Base-by-base conservation (phyloP, 2,888 invertebrate species). In the Lutraria lutraria region DNA sequence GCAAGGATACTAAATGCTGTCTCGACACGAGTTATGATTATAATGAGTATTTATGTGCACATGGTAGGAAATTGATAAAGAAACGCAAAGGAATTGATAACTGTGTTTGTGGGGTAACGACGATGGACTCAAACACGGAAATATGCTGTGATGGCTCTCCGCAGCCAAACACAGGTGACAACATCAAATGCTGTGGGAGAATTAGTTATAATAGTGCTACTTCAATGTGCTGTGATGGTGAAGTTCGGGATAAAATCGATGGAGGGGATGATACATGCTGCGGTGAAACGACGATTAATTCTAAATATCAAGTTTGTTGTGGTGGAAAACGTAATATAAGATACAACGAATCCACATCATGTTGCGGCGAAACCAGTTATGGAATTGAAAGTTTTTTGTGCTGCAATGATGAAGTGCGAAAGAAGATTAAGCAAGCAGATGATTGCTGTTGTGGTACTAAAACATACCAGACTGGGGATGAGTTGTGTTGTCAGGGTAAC, bases 361-460 rank as follows among this genome's bases (percentile, higher is more conserved):
- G 90, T 68, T 90, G 90, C 80, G 90, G 81, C 15, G 76, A 86
- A 15, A 79, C 79, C 12, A 90, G 90, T 53, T 86, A 79, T 25
- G 68, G 83, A 15, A 81, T 86, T n/a, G 54, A 53, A 4, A 84
- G 63, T 16, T 25, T 79, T n/a, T n/a, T 92, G 13, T 92, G 92
- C 82, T 92, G 92, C 81, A 72, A 83, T 54, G 87, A 88, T 68
- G 63, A 53, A 25, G 79, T 89, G 6, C 54, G 79, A 63, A 31
- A 85, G 31, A 90, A 87, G 56, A 80, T 21, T 34, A 68, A 53
- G 31, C 63, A 25, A 54, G 85, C 31, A 21, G 91, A 91, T 53
- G 84, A 91, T 52, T 87, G 87, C 53, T 91, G 91, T 60, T 91
- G 91, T 80, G 91, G 91, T 81, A 53, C 85, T 21, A 88, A 83